Evolutionary conservation across 2,113 vertebrate species (phyloP), one percentile per base, ranked within the genome.

Genomic region (Bubalus kerabau): DNA sequence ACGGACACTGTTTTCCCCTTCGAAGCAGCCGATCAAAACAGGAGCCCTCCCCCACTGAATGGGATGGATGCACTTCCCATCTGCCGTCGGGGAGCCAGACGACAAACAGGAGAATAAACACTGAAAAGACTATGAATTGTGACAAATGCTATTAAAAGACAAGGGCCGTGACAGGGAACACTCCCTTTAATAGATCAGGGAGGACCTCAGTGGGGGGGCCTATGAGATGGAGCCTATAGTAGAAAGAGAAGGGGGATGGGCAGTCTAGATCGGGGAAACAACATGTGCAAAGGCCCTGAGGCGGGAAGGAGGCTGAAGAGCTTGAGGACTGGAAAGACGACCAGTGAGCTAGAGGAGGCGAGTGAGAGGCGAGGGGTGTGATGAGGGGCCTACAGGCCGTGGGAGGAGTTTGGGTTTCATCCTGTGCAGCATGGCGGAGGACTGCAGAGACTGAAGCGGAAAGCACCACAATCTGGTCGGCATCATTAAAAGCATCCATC

Each of bases 251-350:
- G 50, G 54, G 76, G 16, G 56, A 50, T n/a, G 4, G 8, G 3
- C 6, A 46, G 43, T 67, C 24, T 67, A 60, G 43, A 17, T 71
- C 8, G 6, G 62, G 48, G 24, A 96, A 62, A 52, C 1, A 60
- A 40, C 30, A 57, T 11, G 14, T 71, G 59, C n/a, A n/a, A 96
- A 97, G 84, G 90, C 30, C 64, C 81, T 56, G 87, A 46, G 62
- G 74, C 74, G 81, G 81, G 26, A 21, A 91, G 32, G 88, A 86
- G 52, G 26, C 17, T 14, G 76, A 16, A n/a, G 36, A 52, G 36
- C 64, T 40, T 67, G n/a, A 84, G 40, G 59, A 64, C 48, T 19
- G 50, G 67, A n/a, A 96, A 94, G 32, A n/a, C 23, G 8, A 13
- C 13, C 17, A 36, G 46, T 10, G 26, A 93, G 28, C 17, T 19